These are phyloP conservation scores for Rambutsinella grinnellia DNA, from an alignment of 2,888 invertebrate genomes.

Conservation along the genomic window DNA sequence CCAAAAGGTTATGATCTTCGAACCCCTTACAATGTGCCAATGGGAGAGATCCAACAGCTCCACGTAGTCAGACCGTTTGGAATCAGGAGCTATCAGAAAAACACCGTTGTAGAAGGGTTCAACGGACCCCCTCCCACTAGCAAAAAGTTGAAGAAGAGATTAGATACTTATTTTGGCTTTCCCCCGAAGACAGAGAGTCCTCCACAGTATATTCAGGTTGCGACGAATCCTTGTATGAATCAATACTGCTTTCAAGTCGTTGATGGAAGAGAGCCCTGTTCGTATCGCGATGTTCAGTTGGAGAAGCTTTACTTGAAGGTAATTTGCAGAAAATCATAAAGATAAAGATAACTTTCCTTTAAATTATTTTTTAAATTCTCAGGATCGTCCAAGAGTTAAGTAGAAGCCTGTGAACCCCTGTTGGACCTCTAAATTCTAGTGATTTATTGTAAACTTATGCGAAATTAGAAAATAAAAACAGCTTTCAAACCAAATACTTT, in stretches of 20 bases:
- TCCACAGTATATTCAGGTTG: constrained; percentile 6
- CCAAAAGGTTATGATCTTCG: constrained; percentile 58
- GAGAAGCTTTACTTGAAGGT: not conserved
- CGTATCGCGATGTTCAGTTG: constrained; percentile 9
- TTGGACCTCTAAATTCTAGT: too few species aligned
- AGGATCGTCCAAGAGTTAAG: too few species aligned
- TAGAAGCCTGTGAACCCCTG: too few species aligned
- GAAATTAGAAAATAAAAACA: too few species aligned
- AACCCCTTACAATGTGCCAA: constrained; percentile 60
- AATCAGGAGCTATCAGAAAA: constrained; percentile 32
- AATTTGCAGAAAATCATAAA: too few species aligned
- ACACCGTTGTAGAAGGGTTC: constrained; percentile 51
- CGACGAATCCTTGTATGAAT: not conserved
- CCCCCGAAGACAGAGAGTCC: constrained; percentile 11
- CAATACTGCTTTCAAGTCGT: not conserved
- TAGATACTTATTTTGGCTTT: constrained; percentile 9
- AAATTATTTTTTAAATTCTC: too few species aligned
- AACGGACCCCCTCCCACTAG: not conserved
- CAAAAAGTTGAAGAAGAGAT: not conserved
- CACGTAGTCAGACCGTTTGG: constrained; percentile 61
- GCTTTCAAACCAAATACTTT: too few species aligned
- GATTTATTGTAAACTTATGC: too few species aligned
- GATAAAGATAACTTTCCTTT: too few species aligned
- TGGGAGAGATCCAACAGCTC: constrained; percentile 60
- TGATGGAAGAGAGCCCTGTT: constrained; percentile 5